A percentile compares a stretch with the other conserved stretches of the same genome.
Evolutionary conservation across 2,113 vertebrate genomes (phyloP).

Genomic region (Heterotilapia buettikoferi): DNA sequence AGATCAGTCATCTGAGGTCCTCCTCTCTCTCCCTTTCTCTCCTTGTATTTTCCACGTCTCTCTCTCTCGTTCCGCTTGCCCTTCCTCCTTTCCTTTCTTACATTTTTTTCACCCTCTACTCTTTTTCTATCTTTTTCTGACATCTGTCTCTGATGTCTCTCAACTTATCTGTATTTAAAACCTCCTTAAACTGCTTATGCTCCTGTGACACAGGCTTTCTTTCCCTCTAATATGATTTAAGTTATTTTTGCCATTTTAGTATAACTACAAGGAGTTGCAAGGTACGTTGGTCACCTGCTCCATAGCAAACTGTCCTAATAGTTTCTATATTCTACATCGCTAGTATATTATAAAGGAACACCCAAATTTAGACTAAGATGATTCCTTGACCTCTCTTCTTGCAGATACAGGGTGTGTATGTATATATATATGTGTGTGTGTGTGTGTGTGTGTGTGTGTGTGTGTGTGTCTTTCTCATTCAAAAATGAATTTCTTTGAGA

Average conservation of each 20-base stretch:
- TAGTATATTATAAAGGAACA: not conserved
- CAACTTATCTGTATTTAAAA: not conserved
- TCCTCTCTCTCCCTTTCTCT: conserved; percentile 20
- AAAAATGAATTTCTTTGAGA: not conserved
- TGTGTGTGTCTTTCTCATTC: not conserved
- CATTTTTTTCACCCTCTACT: not conserved
- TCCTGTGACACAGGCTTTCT: not conserved
- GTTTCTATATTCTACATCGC: not conserved
- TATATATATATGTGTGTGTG: not conserved
- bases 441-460: too few species aligned
- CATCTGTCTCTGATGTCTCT: not conserved
- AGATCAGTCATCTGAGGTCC: conserved; percentile 54
- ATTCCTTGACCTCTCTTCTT: not conserved
- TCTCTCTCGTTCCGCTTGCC: not conserved
- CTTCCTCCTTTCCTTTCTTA: conserved; percentile 12
- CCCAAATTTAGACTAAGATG: not conserved
- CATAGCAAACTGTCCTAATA: not conserved
- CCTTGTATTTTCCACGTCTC: not conserved
- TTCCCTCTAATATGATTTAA: not conserved
- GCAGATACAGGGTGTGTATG: not conserved
- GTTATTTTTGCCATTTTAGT: not conserved
- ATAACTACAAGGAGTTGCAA: not conserved
- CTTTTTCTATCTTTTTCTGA: not conserved
- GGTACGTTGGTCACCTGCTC: not conserved
- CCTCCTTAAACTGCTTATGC: not conserved